phyloP scores from a whole-genome alignment of 2,113 vertebrate species.

The Fregata magnificens region DNA sequence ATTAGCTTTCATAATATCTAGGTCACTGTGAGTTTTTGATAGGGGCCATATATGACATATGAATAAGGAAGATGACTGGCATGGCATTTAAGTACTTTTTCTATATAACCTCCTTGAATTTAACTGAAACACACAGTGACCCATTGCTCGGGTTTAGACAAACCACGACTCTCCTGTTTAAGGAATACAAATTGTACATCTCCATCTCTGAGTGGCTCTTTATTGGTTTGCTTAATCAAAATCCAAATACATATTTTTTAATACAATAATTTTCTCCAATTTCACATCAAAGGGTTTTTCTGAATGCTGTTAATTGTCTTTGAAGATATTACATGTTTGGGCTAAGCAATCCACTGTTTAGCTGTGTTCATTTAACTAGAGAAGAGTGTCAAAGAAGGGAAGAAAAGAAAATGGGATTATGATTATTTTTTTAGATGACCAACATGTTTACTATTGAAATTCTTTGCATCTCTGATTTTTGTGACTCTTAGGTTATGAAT shows the following conservation, averaged over 20 bases:
- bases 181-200: neutral
- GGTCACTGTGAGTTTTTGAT: neutral
- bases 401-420: slow-evolving; percentile 22
- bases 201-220: neutral
- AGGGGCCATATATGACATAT: neutral
- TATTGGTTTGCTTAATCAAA: neutral
- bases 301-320: slow-evolving; percentile 27
- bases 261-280: neutral
- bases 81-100: neutral
- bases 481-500: neutral
- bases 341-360: neutral
- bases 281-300: slow-evolving; percentile 31
- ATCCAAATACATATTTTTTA: neutral
- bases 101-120: neutral
- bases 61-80: neutral
- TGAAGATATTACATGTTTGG: slow-evolving; percentile 3
- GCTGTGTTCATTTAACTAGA: neutral
- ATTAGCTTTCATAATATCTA: neutral
- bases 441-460: neutral
- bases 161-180: neutral
- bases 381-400: neutral
- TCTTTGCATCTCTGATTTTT: neutral
- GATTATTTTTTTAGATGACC: neutral
- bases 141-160: neutral
- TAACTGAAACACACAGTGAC: neutral